Evolutionary conservation across 1,140 invertebrate species (phyloP).

Genomic region (Luehdorfia chinensis): DNA sequence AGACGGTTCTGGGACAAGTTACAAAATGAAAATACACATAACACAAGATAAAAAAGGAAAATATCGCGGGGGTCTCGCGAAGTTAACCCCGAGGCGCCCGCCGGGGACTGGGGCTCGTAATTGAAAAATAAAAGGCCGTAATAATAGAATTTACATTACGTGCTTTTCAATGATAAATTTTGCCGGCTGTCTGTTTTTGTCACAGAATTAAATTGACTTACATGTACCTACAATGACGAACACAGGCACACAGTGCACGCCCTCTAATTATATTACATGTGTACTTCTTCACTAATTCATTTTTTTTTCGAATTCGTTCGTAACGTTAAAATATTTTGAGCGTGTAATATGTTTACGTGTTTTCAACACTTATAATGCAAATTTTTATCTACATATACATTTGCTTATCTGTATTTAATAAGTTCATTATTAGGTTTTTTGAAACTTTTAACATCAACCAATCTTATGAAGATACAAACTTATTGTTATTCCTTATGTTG

Average conservation of each 20-base stretch:
- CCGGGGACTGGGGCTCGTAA: slow-evolving; percentile 56
- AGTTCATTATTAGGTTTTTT: too few species aligned
- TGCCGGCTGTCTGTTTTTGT: slow-evolving; percentile 66
- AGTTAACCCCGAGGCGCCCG: slow-evolving; percentile 60
- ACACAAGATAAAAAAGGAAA: slow-evolving; percentile 31
- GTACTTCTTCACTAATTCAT: slow-evolving; percentile 1
- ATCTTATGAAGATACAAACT: too few species aligned
- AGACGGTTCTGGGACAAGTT: slow-evolving; percentile 18
- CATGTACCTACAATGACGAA: slow-evolving; percentile 27
- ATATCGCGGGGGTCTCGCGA: slow-evolving; percentile 48
- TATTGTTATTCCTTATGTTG: too few species aligned
- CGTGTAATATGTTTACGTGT: too few species aligned
- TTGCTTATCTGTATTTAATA: too few species aligned
- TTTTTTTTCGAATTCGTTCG: too few species aligned
- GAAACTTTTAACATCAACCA: too few species aligned
- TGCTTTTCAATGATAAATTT: slow-evolving; percentile 72
- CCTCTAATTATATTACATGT: slow-evolving; percentile 17
- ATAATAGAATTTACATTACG: slow-evolving; percentile 76
- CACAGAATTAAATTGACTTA: slow-evolving; percentile 53
- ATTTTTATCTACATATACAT: too few species aligned
- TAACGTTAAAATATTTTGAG: too few species aligned
- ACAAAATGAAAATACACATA: slow-evolving; percentile 20
- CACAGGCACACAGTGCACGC: slow-evolving; percentile 20
- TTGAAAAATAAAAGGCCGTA: slow-evolving; percentile 76
- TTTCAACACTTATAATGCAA: too few species aligned